A percentile compares a stretch with the other conserved stretches of the same genome.
Conservation (phyloP, 2,888 invertebrate genomes). For the Drosophila nr. perissopoda region DNA sequence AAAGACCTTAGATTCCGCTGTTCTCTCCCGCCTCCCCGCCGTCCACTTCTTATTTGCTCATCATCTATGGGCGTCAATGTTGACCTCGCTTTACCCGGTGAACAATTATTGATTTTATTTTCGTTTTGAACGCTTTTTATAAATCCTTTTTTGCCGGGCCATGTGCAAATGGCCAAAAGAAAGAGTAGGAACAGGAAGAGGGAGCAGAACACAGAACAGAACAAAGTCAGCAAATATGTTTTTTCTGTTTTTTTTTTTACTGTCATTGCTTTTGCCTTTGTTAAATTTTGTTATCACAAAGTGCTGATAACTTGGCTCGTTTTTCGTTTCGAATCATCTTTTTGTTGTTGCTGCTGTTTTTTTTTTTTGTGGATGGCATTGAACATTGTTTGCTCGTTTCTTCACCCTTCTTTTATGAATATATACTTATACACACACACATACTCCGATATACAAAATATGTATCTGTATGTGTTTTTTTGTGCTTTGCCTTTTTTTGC, state of each 20-base stretch:
- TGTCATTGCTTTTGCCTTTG: conserved; percentile 53
- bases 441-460: background rate
- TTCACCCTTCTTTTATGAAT: conserved; percentile 69
- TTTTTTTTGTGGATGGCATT: conserved; percentile 70
- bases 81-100: conserved; percentile 70
- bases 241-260: conserved; percentile 16
- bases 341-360: conserved; percentile 36
- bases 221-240: conserved; percentile 31
- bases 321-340: conserved; percentile 43
- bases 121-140: conserved; percentile 46
- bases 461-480: conserved; percentile 25
- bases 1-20: conserved; percentile 17
- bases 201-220: conserved; percentile 8
- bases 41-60: conserved; percentile 23
- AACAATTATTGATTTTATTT: conserved; percentile 63
- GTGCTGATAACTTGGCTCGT: conserved; percentile 65
- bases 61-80: conserved; percentile 60
- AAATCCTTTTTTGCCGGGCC: conserved; percentile 67
- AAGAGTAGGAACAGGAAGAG: background rate
- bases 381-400: conserved; percentile 78
- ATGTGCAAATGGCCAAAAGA: conserved; percentile 54
- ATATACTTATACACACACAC: background rate
- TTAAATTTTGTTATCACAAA: conserved; percentile 68
- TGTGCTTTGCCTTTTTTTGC: conserved; percentile 24
- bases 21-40: too few relatives aligned